Base-by-base conservation (phyloP, 2,888 invertebrate genomes). In the Amphiduros pacificus region DNA sequence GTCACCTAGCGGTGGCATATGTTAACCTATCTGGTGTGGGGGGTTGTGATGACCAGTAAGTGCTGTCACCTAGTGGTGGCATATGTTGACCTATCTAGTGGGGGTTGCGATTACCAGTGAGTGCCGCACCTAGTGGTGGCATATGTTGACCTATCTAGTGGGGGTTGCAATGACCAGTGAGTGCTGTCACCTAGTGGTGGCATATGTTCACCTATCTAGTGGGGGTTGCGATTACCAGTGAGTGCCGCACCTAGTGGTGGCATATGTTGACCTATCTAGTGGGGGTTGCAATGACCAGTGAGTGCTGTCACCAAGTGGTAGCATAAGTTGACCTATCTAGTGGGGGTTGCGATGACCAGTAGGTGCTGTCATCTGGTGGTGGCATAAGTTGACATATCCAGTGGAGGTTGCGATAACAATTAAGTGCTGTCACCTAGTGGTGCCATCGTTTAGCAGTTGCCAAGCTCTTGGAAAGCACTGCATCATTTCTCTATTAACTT, bases 141-240 rank as follows among this genome's bases (percentile, higher is more conserved):
- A 14, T 20, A 27, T n/a, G 36, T 36, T 36, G 17, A 36, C 17
- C 17, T 14, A n/a, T n/a, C n/a, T n/a, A n/a, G n/a, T n/a, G n/a
- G n/a, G n/a, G n/a, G n/a, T n/a, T n/a, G n/a, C n/a, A n/a, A 98
- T 79, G 63, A 66, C 41, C 80, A 79, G 81, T 81, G 67, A 74
- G 80, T 79, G 31, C 11, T 27, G 11, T 24, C 9, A 9, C 44
- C 5, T 52, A 22, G 11, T 11, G 9, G 36, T 36, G 14, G 14
- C 49, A 14, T 20, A 27, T n/a, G 20, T 20, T 6, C 17, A 52
- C 26, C 11, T 11, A 52, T 17, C 17, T 36, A 17, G 36, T 71
- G 99, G 99, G 86, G 98, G 99, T 82, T 96, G 97, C 84, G 97
- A 98, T 79, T 63, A 66, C 41, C 80, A 79, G 81, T 81, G 67